Evolutionary conservation across 2,888 invertebrate genomes (phyloP), one percentile per base, ranked within the genome.

Genomic region (Eulithis prunata): DNA sequence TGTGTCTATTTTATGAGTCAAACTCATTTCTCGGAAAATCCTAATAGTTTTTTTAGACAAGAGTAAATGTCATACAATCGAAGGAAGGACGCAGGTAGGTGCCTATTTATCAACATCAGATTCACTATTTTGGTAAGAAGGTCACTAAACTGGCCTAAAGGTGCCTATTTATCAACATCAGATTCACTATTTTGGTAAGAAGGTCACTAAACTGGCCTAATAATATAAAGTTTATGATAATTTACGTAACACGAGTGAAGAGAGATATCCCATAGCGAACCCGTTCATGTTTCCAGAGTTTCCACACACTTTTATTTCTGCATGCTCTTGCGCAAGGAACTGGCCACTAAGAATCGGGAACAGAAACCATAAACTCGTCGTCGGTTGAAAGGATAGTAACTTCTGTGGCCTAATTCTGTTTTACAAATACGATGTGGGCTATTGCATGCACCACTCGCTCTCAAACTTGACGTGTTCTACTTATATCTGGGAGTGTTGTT

Each of bases 271-370:
- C 77, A 68, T 66, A 67, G 70, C 58, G 62, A 66, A 66, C 62
- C 58, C 47, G 65, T 65, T 71, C 73, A 73, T 77, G 78, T 85
- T 87, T 86, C 87, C 79, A 79, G 80, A 78, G 78, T 85, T 87
- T 86, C 87, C 79, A 79, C 81, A 78, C 81, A 79, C 80, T 87
- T 21, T 86, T 89, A 89, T 88, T 88, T 86, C 81, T 78, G 83
- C 79, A 77, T 74, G 75, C 78, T 77, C 83, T 91, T 91, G 84
- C 90, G 89, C 87, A 91, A 90, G 78, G 68, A 70, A 67, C 67
- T 69, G 68, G 67, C 74, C 70, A 76, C 71, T 68, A 68, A 75
- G 69, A 74, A 78, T 71, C 70, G 72, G 68, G 78, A 76, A 80
- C 78, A 73, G 75, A 69, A 66, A 68, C 76, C 68, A 76, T 81